Evolutionary conservation across 2,797 vertebrate genomes (phyloP), one percentile per base, ranked within the genome.

Genomic region (Heliangelus exortis): DNA sequence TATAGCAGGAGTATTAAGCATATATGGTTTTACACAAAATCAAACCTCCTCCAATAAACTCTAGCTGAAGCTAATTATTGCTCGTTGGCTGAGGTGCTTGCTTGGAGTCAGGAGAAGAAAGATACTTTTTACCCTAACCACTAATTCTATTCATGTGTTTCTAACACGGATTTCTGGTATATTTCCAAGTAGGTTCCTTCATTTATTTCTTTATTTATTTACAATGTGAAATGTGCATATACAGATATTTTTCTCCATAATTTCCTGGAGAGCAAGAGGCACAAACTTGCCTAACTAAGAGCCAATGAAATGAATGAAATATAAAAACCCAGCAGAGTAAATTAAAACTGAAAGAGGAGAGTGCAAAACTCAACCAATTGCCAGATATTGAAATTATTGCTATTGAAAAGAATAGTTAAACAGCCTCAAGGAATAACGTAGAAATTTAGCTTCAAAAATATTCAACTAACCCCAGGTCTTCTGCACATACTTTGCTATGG

Each of bases 201-300:
- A 95, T 81, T 85, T 80, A 75, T 94, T 91, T 92, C 95, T 91
- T 85, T 80, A 75, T 94, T 91, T 92, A 95, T 91, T 97, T 94
- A 75, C n/a, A 93, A 54, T 9, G 14, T 81, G 75, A 93, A 69
- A 58, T 86, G 55, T 20, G 54, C 31, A 85, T 94, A 85, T 61
- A 57, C 51, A 80, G 84, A 66, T 93, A 77, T 73, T 93, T 79
- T 83, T 28, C 79, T 93, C 69, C 75, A 20, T 48, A 87, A 31
- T 75, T 18, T 50, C 45, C 54, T 51, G 36, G 43, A 75, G 45
- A 95, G 69, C 53, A 80, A 84, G 16, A 83, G 92, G 61, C n/a
- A 83, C 45, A 51, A 87, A 71, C 45, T 34, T 95, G 69, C 53
- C 39, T 41, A 41, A 41, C 39, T 41, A 14, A 41, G 39, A 41